phyloP scores from a whole-genome alignment of 2,797 vertebrate genomes.

The Pelochelys cantorii region DNA sequence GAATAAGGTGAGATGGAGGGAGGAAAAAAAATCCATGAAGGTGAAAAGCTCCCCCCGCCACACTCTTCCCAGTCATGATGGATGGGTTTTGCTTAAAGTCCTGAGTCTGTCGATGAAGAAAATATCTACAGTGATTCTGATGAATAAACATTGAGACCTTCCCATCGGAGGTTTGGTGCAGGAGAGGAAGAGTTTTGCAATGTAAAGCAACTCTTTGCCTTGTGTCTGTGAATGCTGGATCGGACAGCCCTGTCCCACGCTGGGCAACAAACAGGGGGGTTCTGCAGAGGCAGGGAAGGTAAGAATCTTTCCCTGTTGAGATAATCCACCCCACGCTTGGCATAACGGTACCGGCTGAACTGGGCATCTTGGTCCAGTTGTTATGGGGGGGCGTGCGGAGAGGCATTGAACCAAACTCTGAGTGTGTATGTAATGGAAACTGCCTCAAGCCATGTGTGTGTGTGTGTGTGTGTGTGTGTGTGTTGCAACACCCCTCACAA shows the following conservation, averaged over 20 bases:
- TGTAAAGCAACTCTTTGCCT: not conserved
- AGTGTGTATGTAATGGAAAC: too few relatives aligned
- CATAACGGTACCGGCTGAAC: not conserved
- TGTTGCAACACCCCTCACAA: too few relatives aligned
- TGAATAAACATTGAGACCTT: slow-evolving; percentile 68
- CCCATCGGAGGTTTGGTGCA: slow-evolving; percentile 31
- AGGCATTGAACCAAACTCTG: too few relatives aligned
- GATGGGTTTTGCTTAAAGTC: slow-evolving; percentile 59
- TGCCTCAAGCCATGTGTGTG: too few relatives aligned
- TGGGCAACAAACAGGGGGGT: not conserved
- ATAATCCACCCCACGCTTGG: not conserved
- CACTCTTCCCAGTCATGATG: slow-evolving; percentile 47
- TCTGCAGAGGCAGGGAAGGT: not conserved
- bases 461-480: too few relatives aligned
- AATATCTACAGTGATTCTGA: slow-evolving; percentile 63
- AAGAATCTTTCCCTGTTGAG: not conserved
- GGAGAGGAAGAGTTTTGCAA: not conserved
- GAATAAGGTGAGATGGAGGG: slow-evolving; percentile 54
- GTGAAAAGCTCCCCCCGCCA: slow-evolving; percentile 40
- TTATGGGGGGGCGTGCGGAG: too few relatives aligned
- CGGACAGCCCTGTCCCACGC: not conserved
- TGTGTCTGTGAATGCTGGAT: not conserved
- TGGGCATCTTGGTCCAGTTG: not conserved
- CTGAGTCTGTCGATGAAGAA: slow-evolving; percentile 48
- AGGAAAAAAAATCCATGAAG: slow-evolving; percentile 44